A percentile compares a stretch with the other conserved stretches of the same genome.
phyloP scores from a whole-genome alignment of 30 jellyfish, hydroid and myxozoan species.

The Turritopsis rubra region DNA sequence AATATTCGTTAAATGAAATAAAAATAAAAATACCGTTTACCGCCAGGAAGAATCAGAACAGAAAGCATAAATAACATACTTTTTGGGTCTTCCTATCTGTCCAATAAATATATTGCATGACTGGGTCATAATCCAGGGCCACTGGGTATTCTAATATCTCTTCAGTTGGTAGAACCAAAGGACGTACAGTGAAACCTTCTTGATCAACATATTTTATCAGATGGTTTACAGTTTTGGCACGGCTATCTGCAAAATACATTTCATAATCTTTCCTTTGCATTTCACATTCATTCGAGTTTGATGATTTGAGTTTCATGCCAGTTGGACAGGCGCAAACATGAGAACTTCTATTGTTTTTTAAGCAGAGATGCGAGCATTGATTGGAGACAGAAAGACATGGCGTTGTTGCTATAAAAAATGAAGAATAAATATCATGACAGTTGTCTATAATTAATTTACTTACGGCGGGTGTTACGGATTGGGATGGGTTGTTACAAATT shows the following conservation, averaged over 20 bases:
- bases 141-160: conserved; percentile 18
- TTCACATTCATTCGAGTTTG: neutral
- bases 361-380: conserved; percentile 65
- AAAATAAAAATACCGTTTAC: too few relatives aligned
- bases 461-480: too few relatives aligned
- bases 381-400: conserved; percentile 41
- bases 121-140: conserved; percentile 21
- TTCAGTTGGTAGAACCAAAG: neutral
- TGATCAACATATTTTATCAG: conserved; percentile 25
- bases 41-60: neutral
- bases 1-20: too few relatives aligned
- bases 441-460: too few relatives aligned
- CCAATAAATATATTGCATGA: conserved; percentile 18
- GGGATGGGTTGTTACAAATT: too few relatives aligned
- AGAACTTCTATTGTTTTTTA: conserved; percentile 10
- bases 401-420: conserved; percentile 39
- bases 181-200: conserved; percentile 32
- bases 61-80: neutral
- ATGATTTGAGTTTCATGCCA: conserved; percentile 29
- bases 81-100: conserved; percentile 9
- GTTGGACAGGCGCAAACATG: conserved; percentile 74
- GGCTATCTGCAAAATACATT: conserved; percentile 34
- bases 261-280: neutral
- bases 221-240: conserved; percentile 15
- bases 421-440: too few relatives aligned